Percentiles rank a stretch among this genome's conserved stretches.
Evolutionary conservation across 2,113 vertebrate species (phyloP).

Genomic region (Peromyscus polionotus): DNA sequence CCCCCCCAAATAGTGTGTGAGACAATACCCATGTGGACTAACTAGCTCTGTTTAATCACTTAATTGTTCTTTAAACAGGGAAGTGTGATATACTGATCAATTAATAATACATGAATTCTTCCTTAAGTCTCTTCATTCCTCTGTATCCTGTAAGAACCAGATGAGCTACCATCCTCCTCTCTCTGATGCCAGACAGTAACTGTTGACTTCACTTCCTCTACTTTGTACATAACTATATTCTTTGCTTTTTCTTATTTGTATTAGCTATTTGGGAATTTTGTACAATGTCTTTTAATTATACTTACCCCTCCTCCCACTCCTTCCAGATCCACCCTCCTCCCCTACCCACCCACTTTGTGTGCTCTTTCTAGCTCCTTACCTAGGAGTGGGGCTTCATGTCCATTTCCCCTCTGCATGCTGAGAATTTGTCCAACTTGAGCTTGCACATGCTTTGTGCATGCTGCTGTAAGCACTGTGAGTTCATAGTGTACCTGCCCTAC

Average conservation of each 20-base stretch:
- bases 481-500: neutral
- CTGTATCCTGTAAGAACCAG: neutral
- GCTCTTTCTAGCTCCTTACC: neutral
- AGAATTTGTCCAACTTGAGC: neutral
- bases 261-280: neutral
- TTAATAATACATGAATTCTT: neutral
- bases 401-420: neutral
- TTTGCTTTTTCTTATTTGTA: neutral
- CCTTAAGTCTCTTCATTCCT: neutral
- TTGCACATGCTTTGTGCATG: neutral
- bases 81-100: neutral
- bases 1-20: neutral
- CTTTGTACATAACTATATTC: neutral
- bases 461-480: neutral
- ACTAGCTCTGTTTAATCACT: neutral
- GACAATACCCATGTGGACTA: neutral
- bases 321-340: no score
- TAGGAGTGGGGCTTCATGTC: neutral
- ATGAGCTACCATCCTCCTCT: no score
- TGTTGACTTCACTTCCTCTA: neutral
- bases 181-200: neutral
- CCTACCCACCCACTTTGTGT: neutral
- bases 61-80: neutral
- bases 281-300: neutral
- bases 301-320: neutral